Evolutionary conservation across 2,113 vertebrate genomes (phyloP), one percentile per base, ranked within the genome.

Genomic region (Hucho hucho): DNA sequence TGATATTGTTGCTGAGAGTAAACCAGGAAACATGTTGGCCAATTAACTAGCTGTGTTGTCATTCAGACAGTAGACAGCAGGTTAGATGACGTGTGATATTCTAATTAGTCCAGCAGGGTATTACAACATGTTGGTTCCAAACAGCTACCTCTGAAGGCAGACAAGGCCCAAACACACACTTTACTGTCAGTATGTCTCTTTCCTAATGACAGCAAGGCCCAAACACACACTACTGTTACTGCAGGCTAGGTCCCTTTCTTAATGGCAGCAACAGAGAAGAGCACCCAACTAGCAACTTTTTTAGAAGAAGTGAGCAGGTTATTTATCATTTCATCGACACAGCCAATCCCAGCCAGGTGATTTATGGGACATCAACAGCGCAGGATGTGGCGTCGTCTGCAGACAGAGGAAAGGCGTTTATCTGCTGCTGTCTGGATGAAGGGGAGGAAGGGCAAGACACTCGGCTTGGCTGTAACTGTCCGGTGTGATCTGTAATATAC

Each of bases 371-470:
- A 11, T 29, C 16, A 53, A 53, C 49, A 16, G 49, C 16, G 72
- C 29, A 85, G 75, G 84, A 85, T 81, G 84, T 82, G 76, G 59
- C 18, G 43, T 79, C 28, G 28, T 72, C 72, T 25, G 65, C 72
- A 43, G 83, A 86, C 77, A 78, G n/a, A 69, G 72, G 75, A 69
- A 78, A 79, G 81, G 80, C 75, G 72, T 82, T 80, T 82, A 72
- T 25, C 75, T 74, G 37, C 47, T 58, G 47, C 47, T 49, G 49
- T 18, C 49, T 53, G 49, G 49, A 75, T 81, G 72, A 29, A 75
- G 28, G 73, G 67, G 12, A 86, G 69, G 74, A 4, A 53, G 49
- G 49, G 4, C 49, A 70, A 64, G 75, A 64, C 2, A 12, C 26
- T 25, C 59, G 67, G 43, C 47, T 64, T 37, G 4, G 12, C 69